Percentiles rank a stretch among this genome's conserved stretches.
Evolutionary conservation across 1,140 invertebrate species (phyloP).

Genomic region (Drosophila saltans): DNA sequence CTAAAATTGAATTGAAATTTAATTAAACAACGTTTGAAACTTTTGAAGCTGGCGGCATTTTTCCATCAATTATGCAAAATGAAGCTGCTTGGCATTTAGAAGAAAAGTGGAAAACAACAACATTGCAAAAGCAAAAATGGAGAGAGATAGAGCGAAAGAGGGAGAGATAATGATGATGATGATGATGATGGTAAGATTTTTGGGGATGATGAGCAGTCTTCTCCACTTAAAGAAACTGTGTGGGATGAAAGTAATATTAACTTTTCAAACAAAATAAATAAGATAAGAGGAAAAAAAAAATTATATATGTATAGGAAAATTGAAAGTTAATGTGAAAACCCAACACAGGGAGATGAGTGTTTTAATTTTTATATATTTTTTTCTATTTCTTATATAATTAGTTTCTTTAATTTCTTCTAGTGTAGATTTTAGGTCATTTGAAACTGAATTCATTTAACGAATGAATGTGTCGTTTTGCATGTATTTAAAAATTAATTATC

Average conservation of each 20-base stretch:
- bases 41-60: constrained; percentile 45
- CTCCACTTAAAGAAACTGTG: constrained; percentile 4
- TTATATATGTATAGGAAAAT: background rate
- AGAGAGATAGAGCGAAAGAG: background rate
- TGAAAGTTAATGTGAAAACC: background rate
- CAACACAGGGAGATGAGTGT: too few species aligned
- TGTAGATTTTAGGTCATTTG: constrained; percentile 19
- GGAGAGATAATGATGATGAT: background rate
- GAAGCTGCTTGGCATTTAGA: constrained; percentile 13
- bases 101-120: constrained; percentile 9
- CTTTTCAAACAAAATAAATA: background rate
- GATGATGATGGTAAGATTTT: background rate
- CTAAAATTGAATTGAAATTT: constrained; percentile 68
- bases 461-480: constrained; percentile 12
- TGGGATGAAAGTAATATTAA: background rate
- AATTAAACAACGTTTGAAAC: constrained; percentile 56
- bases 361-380: too few species aligned
- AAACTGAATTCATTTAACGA: constrained; percentile 3
- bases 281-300: background rate
- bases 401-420: background rate
- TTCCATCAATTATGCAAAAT: constrained; percentile 50
- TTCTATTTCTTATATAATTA: too few species aligned
- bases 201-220: background rate
- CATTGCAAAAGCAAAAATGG: background rate
- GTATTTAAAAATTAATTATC: constrained; percentile 24